Evolutionary conservation across 2,113 vertebrate genomes (phyloP).

Genomic region (Gopherus flavomarginatus): DNA sequence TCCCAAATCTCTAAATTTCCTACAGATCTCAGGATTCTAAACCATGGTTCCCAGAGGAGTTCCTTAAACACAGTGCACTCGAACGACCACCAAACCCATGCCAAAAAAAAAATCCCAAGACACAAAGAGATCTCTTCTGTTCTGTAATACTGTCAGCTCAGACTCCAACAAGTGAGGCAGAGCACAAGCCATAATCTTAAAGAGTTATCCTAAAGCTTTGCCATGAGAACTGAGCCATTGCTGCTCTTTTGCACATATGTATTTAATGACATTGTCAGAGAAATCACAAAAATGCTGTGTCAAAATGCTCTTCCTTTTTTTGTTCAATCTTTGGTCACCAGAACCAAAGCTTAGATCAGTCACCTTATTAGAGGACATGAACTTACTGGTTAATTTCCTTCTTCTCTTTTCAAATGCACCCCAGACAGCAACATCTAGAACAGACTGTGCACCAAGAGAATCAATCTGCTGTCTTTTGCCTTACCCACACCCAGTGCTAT

Average conservation of each 20-base stretch:
- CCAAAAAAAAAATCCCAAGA: accelerated
- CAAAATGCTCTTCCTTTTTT: background rate
- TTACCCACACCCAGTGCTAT: background rate
- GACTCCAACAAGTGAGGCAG: background rate
- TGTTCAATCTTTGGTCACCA: background rate
- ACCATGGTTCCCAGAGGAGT: background rate
- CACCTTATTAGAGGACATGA: background rate
- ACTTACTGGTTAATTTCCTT: background rate
- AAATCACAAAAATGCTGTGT: background rate
- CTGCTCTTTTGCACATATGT: background rate
- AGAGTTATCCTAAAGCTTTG: background rate
- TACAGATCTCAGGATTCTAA: background rate
- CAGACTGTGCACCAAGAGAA: slow-evolving; percentile 1
- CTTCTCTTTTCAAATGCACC: slow-evolving; percentile 31
- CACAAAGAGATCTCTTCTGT: background rate
- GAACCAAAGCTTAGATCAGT: slow-evolving; percentile 2
- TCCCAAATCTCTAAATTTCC: background rate
- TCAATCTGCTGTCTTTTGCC: slow-evolving; percentile 17
- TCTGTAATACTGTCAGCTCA: background rate
- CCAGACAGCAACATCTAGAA: slow-evolving; percentile 15
- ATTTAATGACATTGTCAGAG: background rate
- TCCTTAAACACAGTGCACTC: background rate
- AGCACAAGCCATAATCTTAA: background rate
- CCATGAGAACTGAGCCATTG: background rate
- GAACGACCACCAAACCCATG: background rate